A percentile compares a stretch with the other conserved stretches of the same genome.
phyloP scores from a whole-genome alignment of 2,797 vertebrate genomes.

The Danio choprae region DNA sequence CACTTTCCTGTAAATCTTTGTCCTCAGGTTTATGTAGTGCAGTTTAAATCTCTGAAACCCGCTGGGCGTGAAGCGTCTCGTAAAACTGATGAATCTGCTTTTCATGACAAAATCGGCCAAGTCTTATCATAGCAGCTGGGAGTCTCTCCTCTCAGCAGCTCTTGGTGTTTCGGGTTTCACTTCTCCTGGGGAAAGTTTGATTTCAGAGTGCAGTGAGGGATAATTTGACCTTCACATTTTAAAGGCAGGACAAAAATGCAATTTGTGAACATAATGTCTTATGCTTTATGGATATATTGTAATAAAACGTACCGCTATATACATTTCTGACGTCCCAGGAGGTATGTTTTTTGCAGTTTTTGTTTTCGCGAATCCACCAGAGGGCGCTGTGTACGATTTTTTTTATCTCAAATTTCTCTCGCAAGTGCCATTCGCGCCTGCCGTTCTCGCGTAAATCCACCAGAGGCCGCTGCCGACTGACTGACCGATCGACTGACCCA shows the following conservation, averaged over 20 bases:
- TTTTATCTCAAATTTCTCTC: too few relatives aligned
- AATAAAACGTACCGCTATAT: too few relatives aligned
- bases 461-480: too few relatives aligned
- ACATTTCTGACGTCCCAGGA: too few relatives aligned
- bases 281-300: too few relatives aligned
- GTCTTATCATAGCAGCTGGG: slow-evolving; percentile 7
- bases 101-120: slow-evolving; percentile 19
- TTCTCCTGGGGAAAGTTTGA: slow-evolving; percentile 5
- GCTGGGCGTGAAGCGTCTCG: slow-evolving; percentile 4
- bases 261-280: too few relatives aligned
- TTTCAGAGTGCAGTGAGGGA: not conserved
- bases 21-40: slow-evolving; percentile 25
- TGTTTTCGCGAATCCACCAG: too few relatives aligned
- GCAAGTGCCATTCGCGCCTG: too few relatives aligned
- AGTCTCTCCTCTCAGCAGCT: not conserved
- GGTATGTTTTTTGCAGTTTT: too few relatives aligned
- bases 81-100: slow-evolving; percentile 37
- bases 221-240: not conserved
- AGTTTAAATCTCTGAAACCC: slow-evolving; percentile 35
- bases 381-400: too few relatives aligned
- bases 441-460: too few relatives aligned
- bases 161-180: slow-evolving; percentile 7
- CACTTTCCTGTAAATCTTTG: slow-evolving; percentile 44
- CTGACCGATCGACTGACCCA: too few relatives aligned
- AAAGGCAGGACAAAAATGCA: not conserved